A percentile compares a stretch with the other conserved stretches of the same genome.
Conservation (phyloP, 2,888 invertebrate genomes). For the Drosophila lutescens region DNA sequence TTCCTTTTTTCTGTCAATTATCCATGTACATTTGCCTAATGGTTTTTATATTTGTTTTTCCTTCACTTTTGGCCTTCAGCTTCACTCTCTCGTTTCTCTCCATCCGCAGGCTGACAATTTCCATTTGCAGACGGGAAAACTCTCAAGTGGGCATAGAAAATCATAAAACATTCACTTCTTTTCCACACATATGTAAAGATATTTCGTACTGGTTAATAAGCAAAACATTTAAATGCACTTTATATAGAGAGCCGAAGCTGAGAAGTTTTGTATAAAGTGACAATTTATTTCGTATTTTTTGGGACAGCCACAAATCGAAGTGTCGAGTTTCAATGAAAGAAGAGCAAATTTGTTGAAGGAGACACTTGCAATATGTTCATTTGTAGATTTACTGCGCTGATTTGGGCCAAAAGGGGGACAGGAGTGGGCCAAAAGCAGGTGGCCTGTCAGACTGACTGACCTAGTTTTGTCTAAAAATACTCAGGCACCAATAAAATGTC, state of each 20-base stretch:
- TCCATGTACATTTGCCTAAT: slow-evolving; percentile 29
- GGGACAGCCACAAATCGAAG: slow-evolving; percentile 14
- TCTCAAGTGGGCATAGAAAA: slow-evolving; percentile 23
- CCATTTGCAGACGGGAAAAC: slow-evolving; percentile 12
- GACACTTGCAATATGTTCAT: slow-evolving; percentile 66
- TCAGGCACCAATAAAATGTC: slow-evolving; percentile 54
- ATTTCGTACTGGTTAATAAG: slow-evolving; percentile 50
- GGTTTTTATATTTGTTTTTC: slow-evolving; percentile 28
- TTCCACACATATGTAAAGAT: slow-evolving; percentile 7
- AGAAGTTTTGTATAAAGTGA: slow-evolving; percentile 7
- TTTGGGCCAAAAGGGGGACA: slow-evolving; percentile 22
- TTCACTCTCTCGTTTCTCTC: neutral
- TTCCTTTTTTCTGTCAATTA: slow-evolving; percentile 39
- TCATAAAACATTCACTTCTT: slow-evolving; percentile 23
- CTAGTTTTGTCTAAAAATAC: slow-evolving; percentile 73
- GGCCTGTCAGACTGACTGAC: slow-evolving; percentile 59
- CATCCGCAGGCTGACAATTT: slow-evolving; percentile 13
- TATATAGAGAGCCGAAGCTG: neutral
- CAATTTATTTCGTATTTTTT: slow-evolving; percentile 5
- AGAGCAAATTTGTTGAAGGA: slow-evolving; percentile 51
- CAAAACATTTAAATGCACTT: slow-evolving; percentile 41
- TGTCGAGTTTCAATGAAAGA: neutral
- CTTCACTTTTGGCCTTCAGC: slow-evolving; percentile 22
- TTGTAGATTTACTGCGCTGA: slow-evolving; percentile 62
- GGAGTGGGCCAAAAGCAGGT: slow-evolving; percentile 29